Evolutionary conservation across 23 tunicate species (phyloP).

Genomic region (Ciona savignyi): DNA sequence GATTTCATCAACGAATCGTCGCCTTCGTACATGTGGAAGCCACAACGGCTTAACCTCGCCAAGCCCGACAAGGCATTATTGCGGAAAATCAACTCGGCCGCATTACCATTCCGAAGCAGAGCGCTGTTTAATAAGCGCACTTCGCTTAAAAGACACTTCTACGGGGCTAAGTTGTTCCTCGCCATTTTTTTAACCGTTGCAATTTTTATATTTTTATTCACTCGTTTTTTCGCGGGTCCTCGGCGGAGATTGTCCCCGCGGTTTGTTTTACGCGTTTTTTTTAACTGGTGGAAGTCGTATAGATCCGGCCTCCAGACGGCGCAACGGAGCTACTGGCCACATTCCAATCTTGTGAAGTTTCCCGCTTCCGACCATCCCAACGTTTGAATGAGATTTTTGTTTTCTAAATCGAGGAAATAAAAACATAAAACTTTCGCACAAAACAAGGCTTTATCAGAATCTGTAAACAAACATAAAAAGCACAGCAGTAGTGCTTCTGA

Average conservation of each 20-base stretch:
- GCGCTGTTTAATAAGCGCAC: background rate
- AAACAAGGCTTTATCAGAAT: no score
- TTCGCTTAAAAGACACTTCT: background rate
- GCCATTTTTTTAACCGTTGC: constrained; percentile 17
- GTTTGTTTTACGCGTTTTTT: constrained; percentile 56
- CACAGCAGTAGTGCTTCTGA: no score
- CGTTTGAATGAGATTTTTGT: background rate
- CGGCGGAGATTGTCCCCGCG: constrained; percentile 47
- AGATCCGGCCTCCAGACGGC: constrained; percentile 17
- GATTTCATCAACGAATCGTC: constrained; percentile 41
- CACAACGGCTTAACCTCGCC: background rate
- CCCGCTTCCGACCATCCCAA: background rate
- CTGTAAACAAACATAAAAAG: no score
- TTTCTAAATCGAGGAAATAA: no score
- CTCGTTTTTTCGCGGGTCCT: constrained; percentile 28
- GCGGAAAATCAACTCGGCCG: background rate
- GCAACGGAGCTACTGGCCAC: background rate
- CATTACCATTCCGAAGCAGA: background rate
- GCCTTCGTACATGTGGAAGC: constrained; percentile 28
- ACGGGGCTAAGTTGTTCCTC: background rate
- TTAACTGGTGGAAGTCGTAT: constrained; percentile 73
- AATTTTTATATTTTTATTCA: constrained; percentile 5
- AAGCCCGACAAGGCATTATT: background rate
- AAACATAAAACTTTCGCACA: no score
- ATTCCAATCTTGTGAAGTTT: constrained; percentile 5